Conservation (phyloP, 2,113 vertebrate genomes). For the Diadophis punctatus region DNA sequence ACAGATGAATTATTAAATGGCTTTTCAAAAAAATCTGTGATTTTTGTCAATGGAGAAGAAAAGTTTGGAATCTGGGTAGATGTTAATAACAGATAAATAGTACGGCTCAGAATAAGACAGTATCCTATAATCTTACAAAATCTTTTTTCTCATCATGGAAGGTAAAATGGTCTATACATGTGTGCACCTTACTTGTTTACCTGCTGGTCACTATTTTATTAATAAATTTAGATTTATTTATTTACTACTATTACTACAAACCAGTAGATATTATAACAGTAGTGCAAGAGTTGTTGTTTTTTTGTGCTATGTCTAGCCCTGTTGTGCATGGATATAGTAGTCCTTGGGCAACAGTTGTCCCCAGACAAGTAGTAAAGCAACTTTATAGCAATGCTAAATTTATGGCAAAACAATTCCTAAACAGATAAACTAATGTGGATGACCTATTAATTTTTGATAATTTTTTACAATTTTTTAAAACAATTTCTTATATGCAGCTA, state of each 20-base stretch:
- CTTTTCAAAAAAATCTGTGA: neutral
- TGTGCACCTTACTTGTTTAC: neutral
- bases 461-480: neutral
- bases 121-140: neutral
- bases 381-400: neutral
- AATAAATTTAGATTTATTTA: neutral
- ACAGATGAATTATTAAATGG: neutral
- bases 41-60: neutral
- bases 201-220: neutral
- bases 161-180: neutral
- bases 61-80: neutral
- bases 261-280: neutral
- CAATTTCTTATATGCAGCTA: neutral
- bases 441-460: neutral
- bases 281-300: no score
- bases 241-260: neutral
- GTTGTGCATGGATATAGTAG: neutral
- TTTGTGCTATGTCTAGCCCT: neutral
- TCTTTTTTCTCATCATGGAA: neutral
- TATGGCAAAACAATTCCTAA: neutral
- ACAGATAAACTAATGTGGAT: neutral
- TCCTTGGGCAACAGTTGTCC: neutral
- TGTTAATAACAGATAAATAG: neutral
- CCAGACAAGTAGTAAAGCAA: neutral
- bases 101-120: neutral